Evolutionary conservation across 30 jellyfish, hydroid and myxozoan genomes (phyloP).

Genomic region (Sanderia malayensis): DNA sequence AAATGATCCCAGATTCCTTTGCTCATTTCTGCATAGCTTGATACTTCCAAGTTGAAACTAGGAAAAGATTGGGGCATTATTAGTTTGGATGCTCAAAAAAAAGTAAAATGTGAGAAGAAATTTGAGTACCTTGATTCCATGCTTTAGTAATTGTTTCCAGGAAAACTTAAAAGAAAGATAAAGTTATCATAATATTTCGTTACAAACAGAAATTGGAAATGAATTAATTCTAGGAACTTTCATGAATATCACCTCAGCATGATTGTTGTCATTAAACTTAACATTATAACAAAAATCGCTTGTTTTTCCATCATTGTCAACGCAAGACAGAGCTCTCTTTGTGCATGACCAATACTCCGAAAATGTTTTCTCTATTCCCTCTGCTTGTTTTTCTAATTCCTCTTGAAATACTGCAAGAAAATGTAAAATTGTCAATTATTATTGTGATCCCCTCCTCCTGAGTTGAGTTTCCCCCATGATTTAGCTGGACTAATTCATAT

Average conservation of each 20-base stretch:
- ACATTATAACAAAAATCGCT: slow-evolving; percentile 16
- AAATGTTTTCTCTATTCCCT: slow-evolving; percentile 20
- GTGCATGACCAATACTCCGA: slow-evolving; percentile 22
- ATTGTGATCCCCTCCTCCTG: background rate
- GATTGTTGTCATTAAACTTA: slow-evolving; percentile 9
- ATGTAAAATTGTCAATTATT: background rate
- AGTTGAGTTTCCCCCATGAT: background rate
- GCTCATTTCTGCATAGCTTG: slow-evolving; percentile 8
- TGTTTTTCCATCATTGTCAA: background rate
- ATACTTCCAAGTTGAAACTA: slow-evolving; percentile 59
- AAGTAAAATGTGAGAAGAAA: too few species aligned
- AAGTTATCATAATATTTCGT: background rate
- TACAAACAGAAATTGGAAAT: background rate
- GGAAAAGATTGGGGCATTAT: too few species aligned
- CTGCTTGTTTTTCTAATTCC: slow-evolving; percentile 48
- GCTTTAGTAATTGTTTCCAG: slow-evolving; percentile 44
- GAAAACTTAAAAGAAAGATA: slow-evolving; percentile 12
- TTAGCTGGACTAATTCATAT: background rate
- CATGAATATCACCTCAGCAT: slow-evolving; percentile 6
- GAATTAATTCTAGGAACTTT: background rate
- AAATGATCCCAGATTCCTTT: slow-evolving; percentile 5
- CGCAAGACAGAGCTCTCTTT: slow-evolving; percentile 22
- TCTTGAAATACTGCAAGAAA: slow-evolving; percentile 3
- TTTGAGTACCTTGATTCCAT: slow-evolving; percentile 39
- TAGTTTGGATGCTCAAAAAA: too few species aligned